Evolutionary conservation across 1,140 invertebrate species (phyloP).

Genomic region (Drosophila chauvacae): DNA sequence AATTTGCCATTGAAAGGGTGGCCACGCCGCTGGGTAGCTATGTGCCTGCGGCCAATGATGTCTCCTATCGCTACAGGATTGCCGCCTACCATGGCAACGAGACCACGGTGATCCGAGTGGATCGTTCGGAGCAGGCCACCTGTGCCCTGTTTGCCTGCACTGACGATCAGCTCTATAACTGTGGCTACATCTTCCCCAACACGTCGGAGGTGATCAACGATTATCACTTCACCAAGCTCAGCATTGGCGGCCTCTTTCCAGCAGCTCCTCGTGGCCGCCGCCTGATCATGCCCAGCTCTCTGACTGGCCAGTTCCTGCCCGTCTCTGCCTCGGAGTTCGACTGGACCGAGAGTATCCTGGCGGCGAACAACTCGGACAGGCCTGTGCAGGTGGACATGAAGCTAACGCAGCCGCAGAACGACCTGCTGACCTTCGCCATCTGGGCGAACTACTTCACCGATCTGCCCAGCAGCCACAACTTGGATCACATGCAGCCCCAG

Average conservation of each 20-base stretch:
- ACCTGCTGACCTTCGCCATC: constrained; percentile 74
- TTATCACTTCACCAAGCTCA: constrained; percentile 53
- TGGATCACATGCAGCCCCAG: constrained; percentile 60
- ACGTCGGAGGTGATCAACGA: constrained; percentile 38
- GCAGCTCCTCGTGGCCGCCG: constrained; percentile 54
- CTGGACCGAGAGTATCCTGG: constrained; percentile 47
- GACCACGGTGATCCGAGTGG: constrained; percentile 64
- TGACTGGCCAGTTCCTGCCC: constrained; percentile 67
- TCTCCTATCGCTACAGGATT: constrained; percentile 80
- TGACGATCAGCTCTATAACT: constrained; percentile 56
- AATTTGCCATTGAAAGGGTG: constrained; percentile 28
- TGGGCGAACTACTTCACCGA: constrained; percentile 75
- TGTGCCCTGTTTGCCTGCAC: constrained; percentile 85
- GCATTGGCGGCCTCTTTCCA: constrained; percentile 55
- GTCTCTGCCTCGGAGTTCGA: constrained; percentile 50
- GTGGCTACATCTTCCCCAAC: constrained; percentile 63
- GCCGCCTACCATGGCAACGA: constrained; percentile 80
- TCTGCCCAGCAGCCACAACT: constrained; percentile 52
- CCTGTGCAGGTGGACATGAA: constrained; percentile 22
- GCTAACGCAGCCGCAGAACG: constrained; percentile 47
- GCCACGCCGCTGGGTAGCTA: neutral
- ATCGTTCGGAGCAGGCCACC: constrained; percentile 76
- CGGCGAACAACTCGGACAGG: neutral
- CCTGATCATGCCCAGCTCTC: constrained; percentile 78
- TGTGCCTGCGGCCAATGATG: neutral